These are phyloP conservation scores for Clinocottus analis DNA, from an alignment of 2,113 vertebrate species.

Conservation along the genomic window DNA sequence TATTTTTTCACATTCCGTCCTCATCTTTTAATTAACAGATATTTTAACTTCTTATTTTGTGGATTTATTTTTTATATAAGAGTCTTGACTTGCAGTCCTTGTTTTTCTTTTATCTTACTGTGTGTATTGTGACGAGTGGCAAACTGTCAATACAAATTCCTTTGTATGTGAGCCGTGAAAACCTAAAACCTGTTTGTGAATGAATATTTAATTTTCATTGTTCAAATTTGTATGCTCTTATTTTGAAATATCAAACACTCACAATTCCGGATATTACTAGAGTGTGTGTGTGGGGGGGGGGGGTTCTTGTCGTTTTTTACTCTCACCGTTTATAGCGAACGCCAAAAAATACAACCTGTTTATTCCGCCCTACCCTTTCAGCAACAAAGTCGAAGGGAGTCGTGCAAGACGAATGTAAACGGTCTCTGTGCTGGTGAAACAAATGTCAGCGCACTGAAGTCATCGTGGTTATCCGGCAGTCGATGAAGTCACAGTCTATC, in stretches of 20 bases:
- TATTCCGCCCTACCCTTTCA: background rate
- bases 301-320: background rate
- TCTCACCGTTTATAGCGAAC: background rate
- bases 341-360: background rate
- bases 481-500: background rate
- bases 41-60: background rate
- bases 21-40: background rate
- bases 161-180: background rate
- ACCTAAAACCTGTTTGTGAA: background rate
- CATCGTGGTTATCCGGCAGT: background rate
- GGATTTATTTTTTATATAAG: background rate
- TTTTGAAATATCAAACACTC: constrained; percentile 17
- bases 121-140: background rate
- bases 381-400: background rate
- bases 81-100: background rate
- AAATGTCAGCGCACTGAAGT: background rate
- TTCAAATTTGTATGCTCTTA: background rate
- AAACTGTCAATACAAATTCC: background rate
- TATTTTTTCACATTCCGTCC: background rate
- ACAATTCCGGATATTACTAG: background rate
- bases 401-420: background rate
- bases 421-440: background rate
- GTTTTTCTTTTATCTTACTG: background rate
- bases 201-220: background rate
- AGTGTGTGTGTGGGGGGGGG: too few species aligned